Conservation (phyloP, 2,888 invertebrate genomes). For the Cotesia congregata region DNA sequence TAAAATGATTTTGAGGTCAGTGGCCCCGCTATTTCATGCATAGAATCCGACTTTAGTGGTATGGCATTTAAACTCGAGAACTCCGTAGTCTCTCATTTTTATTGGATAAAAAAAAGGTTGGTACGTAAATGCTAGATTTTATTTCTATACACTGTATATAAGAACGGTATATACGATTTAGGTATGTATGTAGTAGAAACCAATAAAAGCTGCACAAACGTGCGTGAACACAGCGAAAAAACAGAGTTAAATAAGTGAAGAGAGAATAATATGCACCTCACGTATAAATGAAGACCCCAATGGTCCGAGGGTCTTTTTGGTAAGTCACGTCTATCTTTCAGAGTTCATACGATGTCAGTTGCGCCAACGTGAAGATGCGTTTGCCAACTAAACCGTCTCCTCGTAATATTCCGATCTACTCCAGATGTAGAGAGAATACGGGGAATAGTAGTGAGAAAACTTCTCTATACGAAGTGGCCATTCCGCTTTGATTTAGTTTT, state of each 20-base stretch:
- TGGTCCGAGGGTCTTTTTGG: constrained; percentile 29
- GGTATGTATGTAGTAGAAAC: constrained; percentile 22
- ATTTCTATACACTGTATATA: neutral
- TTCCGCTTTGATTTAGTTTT: constrained; percentile 27
- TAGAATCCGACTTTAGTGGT: neutral
- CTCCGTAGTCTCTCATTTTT: neutral
- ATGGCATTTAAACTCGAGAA: neutral
- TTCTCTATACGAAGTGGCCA: constrained; percentile 22
- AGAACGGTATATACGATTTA: constrained; percentile 6
- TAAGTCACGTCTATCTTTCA: constrained; percentile 39
- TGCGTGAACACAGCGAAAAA: neutral
- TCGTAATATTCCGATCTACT: constrained; percentile 44
- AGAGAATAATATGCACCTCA: constrained; percentile 42
- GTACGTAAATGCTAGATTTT: constrained; percentile 27
- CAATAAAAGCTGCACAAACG: constrained; percentile 25
- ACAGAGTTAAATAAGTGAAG: constrained; percentile 6
- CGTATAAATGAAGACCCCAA: constrained; percentile 42
- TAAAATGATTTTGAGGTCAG: neutral
- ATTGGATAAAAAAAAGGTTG: neutral
- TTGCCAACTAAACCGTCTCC: constrained; percentile 22
- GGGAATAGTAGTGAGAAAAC: constrained; percentile 21
- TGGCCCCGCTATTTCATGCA: neutral
- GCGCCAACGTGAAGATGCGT: constrained; percentile 31
- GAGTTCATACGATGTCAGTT: constrained; percentile 22
- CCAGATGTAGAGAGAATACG: constrained; percentile 14